Evolutionary conservation across 2,797 vertebrate species (phyloP).

Genomic region (Urosaurus nigricauda): DNA sequence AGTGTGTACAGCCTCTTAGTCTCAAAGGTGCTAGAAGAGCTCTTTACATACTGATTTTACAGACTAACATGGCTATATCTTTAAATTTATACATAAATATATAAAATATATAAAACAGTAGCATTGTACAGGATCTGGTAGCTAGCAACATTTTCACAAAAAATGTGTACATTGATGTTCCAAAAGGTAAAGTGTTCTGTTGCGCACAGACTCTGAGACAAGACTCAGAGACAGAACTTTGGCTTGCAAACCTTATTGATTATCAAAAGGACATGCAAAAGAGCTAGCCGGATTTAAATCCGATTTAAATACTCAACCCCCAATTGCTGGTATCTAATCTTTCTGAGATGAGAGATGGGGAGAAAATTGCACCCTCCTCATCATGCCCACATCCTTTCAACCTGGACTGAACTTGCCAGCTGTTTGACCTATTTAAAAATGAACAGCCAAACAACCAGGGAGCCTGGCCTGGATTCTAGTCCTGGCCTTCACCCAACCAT

Average conservation of each 20-base stretch:
- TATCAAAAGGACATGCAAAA: background rate
- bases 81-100: too few relatives aligned
- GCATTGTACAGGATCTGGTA: background rate
- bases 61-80: too few relatives aligned
- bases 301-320: background rate
- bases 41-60: too few relatives aligned
- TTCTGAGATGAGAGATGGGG: background rate
- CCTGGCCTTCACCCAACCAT: background rate
- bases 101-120: too few relatives aligned
- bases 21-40: too few relatives aligned
- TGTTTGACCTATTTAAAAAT: background rate
- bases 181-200: background rate
- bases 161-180: background rate
- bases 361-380: too few relatives aligned
- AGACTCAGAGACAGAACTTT: background rate
- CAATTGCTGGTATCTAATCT: background rate
- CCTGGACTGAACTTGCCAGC: background rate
- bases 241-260: background rate
- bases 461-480: background rate
- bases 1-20: too few relatives aligned
- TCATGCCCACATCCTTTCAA: background rate
- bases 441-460: background rate
- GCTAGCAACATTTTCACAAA: background rate
- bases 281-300: background rate
- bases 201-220: background rate